Base-by-base conservation (phyloP, 1,140 invertebrate species). In the Pollicipes pollicipes region DNA sequence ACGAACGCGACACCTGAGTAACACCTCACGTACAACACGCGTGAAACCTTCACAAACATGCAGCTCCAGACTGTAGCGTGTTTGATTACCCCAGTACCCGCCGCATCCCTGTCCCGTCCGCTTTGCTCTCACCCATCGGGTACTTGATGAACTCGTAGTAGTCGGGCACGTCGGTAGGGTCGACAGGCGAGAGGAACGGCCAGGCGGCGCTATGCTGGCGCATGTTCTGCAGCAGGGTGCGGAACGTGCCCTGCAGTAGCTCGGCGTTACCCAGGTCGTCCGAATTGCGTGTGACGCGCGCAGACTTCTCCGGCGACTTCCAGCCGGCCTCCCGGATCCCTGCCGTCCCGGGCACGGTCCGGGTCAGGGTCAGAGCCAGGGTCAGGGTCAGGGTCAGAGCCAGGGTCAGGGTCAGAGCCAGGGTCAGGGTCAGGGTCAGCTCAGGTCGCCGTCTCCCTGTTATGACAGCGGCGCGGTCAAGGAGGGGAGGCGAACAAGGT, bases 91-190 rank as follows among this genome's bases (percentile, higher is more conserved):
- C n/a, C n/a, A n/a, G n/a, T n/a, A n/a, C n/a, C n/a, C n/a, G n/a
- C n/a, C n/a, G n/a, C n/a, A n/a, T n/a, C n/a, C n/a, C n/a, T n/a
- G n/a, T n/a, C n/a, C n/a, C n/a, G n/a, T n/a, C n/a, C n/a, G n/a
- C n/a, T n/a, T n/a, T n/a, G n/a, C n/a, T n/a, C 83, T 85, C 79
- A 94, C 92, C 96, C 92, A 99, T 98, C 0, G 97, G 96, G 85
- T 92, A 98, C 79, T 94, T 95, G 72, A 99, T 98, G 77, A 94
- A 89, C 77, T 97, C 93, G 78, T 98, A 97, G 82, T 99, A 99
- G 81, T 98, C 95, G 1, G 93, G 91, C 6, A 95, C 95, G 77
- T 93, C 90, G 32, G 87, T 84, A 76, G 88, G 90, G 76, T 94
- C 90, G 4, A 98, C 95, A 0, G 96, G 95, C 76, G 92, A 90